Percentiles rank a stretch among this genome's conserved stretches.
phyloP scores from a whole-genome alignment of 2,113 vertebrate genomes.

The Elephas maximus region DNA sequence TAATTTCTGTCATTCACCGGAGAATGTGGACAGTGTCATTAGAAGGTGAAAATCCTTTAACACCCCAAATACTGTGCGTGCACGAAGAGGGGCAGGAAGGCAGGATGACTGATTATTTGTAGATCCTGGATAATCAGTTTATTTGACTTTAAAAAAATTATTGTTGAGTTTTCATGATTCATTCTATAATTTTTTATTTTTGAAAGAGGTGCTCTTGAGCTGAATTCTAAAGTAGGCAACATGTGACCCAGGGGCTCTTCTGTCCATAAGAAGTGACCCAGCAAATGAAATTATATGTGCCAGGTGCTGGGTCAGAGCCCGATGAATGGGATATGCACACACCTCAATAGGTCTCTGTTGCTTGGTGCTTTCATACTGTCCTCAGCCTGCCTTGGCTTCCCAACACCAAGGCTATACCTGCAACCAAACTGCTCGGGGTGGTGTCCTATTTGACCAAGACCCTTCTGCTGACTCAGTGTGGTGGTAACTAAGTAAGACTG shows the following conservation, averaged over 20 bases:
- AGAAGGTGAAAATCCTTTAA: slow-evolving; percentile 15
- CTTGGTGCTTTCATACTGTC: background rate
- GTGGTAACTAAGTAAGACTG: background rate
- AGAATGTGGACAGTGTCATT: background rate
- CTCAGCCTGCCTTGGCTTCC: background rate
- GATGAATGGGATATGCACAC: accelerated
- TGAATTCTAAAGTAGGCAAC: background rate
- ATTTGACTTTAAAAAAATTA: slow-evolving; percentile 25
- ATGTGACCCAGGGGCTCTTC: background rate
- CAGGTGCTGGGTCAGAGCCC: background rate
- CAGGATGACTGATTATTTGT: background rate
- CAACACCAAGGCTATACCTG: background rate
- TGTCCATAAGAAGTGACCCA: background rate
- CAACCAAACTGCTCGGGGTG: background rate
- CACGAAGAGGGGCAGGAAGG: background rate
- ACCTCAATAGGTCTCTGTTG: background rate
- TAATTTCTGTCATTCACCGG: slow-evolving; percentile 1
- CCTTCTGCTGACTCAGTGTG: background rate
- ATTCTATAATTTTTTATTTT: background rate
- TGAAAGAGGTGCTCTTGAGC: background rate
- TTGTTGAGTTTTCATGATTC: slow-evolving; percentile 17
- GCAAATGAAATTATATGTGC: background rate
- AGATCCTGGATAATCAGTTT: background rate
- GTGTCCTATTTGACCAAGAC: background rate
- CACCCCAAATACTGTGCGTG: background rate